A percentile compares a stretch with the other conserved stretches of the same genome.
phyloP scores from a whole-genome alignment of 2,888 invertebrate species.

The Patella pellucida region DNA sequence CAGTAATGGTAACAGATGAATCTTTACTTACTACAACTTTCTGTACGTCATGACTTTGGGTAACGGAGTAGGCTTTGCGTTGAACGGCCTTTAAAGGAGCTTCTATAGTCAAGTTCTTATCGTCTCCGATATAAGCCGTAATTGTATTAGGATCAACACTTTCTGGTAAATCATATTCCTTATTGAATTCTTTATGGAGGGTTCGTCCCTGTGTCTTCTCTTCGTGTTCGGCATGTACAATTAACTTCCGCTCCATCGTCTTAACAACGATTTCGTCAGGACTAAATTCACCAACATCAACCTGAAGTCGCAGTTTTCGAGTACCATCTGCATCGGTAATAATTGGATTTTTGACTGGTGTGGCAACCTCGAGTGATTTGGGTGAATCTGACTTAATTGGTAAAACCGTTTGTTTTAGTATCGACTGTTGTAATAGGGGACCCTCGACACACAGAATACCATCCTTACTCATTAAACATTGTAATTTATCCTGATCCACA shows the following conservation, averaged over 20 bases:
- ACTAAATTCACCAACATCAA: slow-evolving; percentile 67
- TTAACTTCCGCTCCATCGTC: slow-evolving; percentile 67
- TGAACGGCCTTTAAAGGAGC: slow-evolving; percentile 64
- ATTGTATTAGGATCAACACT: slow-evolving; percentile 67
- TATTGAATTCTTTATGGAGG: slow-evolving; percentile 68
- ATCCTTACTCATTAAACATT: slow-evolving; percentile 62
- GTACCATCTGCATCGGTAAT: slow-evolving; percentile 65
- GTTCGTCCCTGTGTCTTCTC: slow-evolving; percentile 65
- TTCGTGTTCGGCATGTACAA: slow-evolving; percentile 68
- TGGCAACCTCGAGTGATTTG: slow-evolving; percentile 50
- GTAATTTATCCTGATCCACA: slow-evolving; percentile 60
- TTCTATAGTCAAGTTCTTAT: slow-evolving; percentile 67
- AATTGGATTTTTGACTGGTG: slow-evolving; percentile 62
- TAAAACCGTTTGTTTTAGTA: slow-evolving; percentile 48
- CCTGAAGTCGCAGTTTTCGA: slow-evolving; percentile 56
- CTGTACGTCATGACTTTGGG: slow-evolving; percentile 62
- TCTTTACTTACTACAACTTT: slow-evolving; percentile 62
- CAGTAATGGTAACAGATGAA: slow-evolving; percentile 60
- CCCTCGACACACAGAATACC: slow-evolving; percentile 65
- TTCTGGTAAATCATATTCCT: slow-evolving; percentile 70
- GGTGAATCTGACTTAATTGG: slow-evolving; percentile 53
- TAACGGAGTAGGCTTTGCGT: slow-evolving; percentile 53
- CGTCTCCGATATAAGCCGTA: slow-evolving; percentile 67
- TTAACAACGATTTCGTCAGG: slow-evolving; percentile 69
- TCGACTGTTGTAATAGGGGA: slow-evolving; percentile 44